These are phyloP conservation scores for Diorhabda sublineata DNA, from an alignment of 1,140 invertebrate genomes.

Conservation along the genomic window DNA sequence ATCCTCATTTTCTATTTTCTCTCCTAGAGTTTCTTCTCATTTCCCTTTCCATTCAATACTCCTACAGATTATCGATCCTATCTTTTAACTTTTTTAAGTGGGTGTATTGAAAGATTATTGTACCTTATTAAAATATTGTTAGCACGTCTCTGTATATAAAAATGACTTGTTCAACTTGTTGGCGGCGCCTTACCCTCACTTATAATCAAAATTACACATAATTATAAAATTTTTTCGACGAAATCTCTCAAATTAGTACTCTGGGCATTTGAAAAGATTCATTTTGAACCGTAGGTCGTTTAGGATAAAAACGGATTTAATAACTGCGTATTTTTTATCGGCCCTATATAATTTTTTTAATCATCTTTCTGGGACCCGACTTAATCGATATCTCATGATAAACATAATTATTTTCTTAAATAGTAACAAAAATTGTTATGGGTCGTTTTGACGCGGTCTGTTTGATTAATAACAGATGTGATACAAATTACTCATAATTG, in stretches of 20 bases:
- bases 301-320: conserved; percentile 17
- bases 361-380: conserved; percentile 9
- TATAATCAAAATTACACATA: conserved; percentile 43
- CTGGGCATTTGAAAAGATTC: conserved; percentile 20
- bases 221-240: conserved; percentile 39
- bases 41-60: too few species aligned
- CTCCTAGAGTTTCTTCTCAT: too few species aligned
- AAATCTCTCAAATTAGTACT: conserved; percentile 26
- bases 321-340: conserved; percentile 20
- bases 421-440: background rate
- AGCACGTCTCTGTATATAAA: conserved; percentile 10
- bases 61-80: too few species aligned
- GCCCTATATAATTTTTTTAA: conserved; percentile 21
- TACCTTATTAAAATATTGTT: background rate
- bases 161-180: conserved; percentile 18
- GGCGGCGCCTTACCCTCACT: conserved; percentile 34
- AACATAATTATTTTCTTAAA: conserved; percentile 4
- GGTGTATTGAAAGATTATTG: too few species aligned
- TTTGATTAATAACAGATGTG: conserved; percentile 2
- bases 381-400: conserved; percentile 12
- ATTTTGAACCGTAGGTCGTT: conserved; percentile 18
- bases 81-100: too few species aligned
- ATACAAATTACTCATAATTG: background rate
- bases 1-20: too few species aligned
- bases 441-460: background rate